Base-by-base conservation (phyloP, 1,140 invertebrate genomes). In the Diabrotica undecimpunctata region DNA sequence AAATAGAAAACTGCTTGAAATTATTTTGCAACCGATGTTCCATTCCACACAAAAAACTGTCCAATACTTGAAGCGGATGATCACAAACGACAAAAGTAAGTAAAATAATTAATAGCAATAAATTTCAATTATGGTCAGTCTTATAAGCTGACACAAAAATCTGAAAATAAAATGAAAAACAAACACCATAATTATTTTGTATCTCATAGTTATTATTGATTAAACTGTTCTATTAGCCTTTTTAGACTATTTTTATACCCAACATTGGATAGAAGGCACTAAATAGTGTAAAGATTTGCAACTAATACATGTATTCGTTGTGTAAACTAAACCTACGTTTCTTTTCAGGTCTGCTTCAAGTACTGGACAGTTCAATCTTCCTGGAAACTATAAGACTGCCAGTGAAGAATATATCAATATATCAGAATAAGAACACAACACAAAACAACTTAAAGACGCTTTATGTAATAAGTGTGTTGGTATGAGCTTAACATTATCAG, bases 401-500 rank as follows among this genome's bases (percentile, higher is more conserved):
- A 61, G 59, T 50, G 41, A 13, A 50, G 41, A 59, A 46, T 46
- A 46, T 46, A 46, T 10, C 5, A 46, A 10, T 46, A 25, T 25
- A 14, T 14, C 14, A 52, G 11, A 13, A 11, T 11, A 36, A 52
- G 9, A 25, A 41, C 13, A 9, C 38, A 41, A 46, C 37, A 37
- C 25, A 39, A 59, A 59, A 51, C 35, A 61, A 51, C 25, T 13
- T 12, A 65, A 35, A 39, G 63, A 68, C 66, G 58, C 66, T 62
- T 60, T 12, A 53, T 37, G 37, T 41, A n/a, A 36, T 41, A 54
- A 69, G 64, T 69, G 69, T 72, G 71, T 74, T 72, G 72, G 69
- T 74, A 75, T 74, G 72, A 75, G 72, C 74, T 75, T 75, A 75
- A 50, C 54, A 25, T 50, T 69, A 52, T 46, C 68, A 66, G 52